These are phyloP conservation scores for Homalodisca vitripennis DNA, from an alignment of 1,140 invertebrate genomes.

Conservation along the genomic window DNA sequence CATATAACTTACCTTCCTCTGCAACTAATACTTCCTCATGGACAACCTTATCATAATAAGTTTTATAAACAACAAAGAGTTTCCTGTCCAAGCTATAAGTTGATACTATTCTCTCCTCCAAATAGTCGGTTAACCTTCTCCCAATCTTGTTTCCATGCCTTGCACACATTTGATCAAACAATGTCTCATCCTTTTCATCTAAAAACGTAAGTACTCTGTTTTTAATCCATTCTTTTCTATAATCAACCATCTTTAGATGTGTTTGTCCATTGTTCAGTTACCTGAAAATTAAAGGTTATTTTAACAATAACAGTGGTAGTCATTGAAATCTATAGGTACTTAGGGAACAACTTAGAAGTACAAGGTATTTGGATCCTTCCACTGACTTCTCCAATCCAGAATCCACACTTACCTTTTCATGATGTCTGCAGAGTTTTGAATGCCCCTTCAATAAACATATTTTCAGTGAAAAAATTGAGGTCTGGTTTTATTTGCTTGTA, in stretches of 20 bases:
- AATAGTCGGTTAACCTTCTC: conserved; percentile 46
- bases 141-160: conserved; percentile 47
- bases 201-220: conserved; percentile 46
- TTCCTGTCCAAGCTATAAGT: conserved; percentile 42
- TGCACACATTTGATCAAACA: conserved; percentile 51
- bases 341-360: no score
- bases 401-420: no score
- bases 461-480: no score
- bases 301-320: no score
- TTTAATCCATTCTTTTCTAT: conserved; percentile 51
- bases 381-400: no score
- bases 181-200: conserved; percentile 45
- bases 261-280: no score
- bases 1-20: conserved; percentile 58
- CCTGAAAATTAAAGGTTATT: no score
- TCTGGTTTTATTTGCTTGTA: no score
- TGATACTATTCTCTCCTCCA: conserved; percentile 47
- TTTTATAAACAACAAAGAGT: conserved; percentile 56
- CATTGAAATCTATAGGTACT: no score
- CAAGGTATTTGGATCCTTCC: no score
- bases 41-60: conserved; percentile 52
- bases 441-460: no score
- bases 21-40: conserved; percentile 57
- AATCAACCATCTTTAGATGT: conserved; percentile 42
- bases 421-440: no score